Percentiles rank a stretch among this genome's conserved stretches.
These are phyloP conservation scores for Phalera bucephala DNA, from an alignment of 2,888 invertebrate species.

Conservation along the genomic window DNA sequence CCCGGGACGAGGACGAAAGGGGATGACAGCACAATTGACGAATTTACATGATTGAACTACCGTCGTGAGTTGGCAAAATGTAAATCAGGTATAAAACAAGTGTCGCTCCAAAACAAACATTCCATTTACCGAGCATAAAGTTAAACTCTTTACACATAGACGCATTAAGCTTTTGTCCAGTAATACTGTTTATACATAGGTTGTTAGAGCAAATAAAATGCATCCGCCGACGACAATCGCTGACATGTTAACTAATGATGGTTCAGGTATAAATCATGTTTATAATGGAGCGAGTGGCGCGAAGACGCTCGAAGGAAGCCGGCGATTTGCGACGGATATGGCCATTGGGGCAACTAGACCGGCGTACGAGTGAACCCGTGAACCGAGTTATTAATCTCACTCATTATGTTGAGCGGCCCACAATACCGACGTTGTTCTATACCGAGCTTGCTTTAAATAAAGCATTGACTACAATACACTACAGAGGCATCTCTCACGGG, in stretches of 20 bases:
- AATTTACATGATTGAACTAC: no score
- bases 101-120: no score
- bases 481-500: no score
- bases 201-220: slow-evolving; percentile 65
- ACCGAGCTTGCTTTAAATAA: slow-evolving; percentile 7
- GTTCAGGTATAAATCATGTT: slow-evolving; percentile 80
- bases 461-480: no score
- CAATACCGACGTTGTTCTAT: slow-evolving; percentile 41
- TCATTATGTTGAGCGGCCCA: slow-evolving; percentile 44
- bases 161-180: slow-evolving; percentile 24
- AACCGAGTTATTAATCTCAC: slow-evolving; percentile 53
- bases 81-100: no score
- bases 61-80: no score
- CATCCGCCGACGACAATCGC: slow-evolving; percentile 66
- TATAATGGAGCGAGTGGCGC: slow-evolving; percentile 62
- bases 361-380: slow-evolving; percentile 46
- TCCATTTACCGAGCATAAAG: no score
- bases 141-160: no score
- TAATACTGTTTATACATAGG: slow-evolving; percentile 40
- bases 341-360: slow-evolving; percentile 71
- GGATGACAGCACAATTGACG: no score
- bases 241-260: slow-evolving; percentile 75
- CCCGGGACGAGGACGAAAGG: no score
- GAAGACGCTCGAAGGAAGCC: slow-evolving; percentile 72
- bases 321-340: slow-evolving; percentile 80